Evolutionary conservation across 2,888 invertebrate species (phyloP).

Genomic region (Caenorhabditis becei): DNA sequence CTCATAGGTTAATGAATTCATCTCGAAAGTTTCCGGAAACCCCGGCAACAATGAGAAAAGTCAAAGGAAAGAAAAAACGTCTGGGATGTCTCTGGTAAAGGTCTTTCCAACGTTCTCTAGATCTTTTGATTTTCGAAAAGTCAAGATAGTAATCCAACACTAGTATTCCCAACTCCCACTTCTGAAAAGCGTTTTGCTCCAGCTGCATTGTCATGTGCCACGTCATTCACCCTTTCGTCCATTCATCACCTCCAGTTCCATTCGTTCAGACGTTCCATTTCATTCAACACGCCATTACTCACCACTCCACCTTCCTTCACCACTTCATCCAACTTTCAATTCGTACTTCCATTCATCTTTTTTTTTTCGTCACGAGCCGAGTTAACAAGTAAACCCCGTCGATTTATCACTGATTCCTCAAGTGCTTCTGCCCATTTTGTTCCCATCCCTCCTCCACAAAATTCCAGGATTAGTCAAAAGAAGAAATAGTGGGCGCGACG

Average conservation of each 20-base stretch:
- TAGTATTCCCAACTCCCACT: too few species aligned
- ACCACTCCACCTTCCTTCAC: not conserved
- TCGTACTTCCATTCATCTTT: constrained; percentile 1
- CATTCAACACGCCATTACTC: not conserved
- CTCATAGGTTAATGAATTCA: too few species aligned
- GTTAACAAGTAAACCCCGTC: constrained; percentile 7
- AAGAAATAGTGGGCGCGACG: not conserved
- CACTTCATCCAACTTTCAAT: not conserved
- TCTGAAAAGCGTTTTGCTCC: not conserved
- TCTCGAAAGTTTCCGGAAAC: too few species aligned
- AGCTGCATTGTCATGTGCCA: too few species aligned
- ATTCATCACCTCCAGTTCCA: constrained; percentile 13
- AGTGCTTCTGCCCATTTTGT: constrained; percentile 11
- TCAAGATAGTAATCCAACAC: too few species aligned
- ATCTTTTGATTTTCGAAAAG: too few species aligned
- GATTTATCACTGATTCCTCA: constrained; percentile 21
- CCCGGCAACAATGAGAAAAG: too few species aligned
- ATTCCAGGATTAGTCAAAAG: constrained; percentile 6
- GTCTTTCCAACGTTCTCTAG: too few species aligned
- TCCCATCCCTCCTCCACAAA: constrained; percentile 30
- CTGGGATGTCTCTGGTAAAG: too few species aligned
- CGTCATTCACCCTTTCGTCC: constrained; percentile 11
- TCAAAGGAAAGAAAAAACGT: too few species aligned
- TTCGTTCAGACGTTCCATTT: constrained; percentile 10
- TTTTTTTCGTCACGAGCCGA: constrained; percentile 1